Evolutionary conservation across 92 coral and sea anemone species (phyloP).

Genomic region (Palythoa grandiflora): DNA sequence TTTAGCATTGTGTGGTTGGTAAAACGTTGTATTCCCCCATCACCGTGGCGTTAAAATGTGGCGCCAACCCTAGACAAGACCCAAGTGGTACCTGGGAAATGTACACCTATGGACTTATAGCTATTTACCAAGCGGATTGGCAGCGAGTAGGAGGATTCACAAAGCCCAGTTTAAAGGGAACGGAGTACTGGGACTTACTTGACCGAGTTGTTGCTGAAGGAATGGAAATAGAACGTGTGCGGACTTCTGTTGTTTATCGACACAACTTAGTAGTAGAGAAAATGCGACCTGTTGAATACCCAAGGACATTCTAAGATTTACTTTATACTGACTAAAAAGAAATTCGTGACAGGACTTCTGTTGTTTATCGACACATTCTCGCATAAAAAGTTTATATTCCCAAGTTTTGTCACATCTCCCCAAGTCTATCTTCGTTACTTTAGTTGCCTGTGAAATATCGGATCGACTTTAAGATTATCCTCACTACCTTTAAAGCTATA

Average conservation of each 20-base stretch:
- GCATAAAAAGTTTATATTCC: too few relatives aligned
- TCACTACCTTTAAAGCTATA: too few relatives aligned
- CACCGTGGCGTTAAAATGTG: constrained; percentile 20
- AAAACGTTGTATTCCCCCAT: constrained; percentile 35
- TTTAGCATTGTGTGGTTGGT: constrained; percentile 27
- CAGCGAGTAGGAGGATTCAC: constrained; percentile 20
- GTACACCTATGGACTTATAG: constrained; percentile 20
- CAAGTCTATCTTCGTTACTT: too few relatives aligned
- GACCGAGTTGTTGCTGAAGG: constrained; percentile 25
- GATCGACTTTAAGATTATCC: too few relatives aligned
- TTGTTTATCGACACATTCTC: too few relatives aligned
- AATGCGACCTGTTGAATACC: constrained; percentile 16
- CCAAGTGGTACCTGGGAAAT: constrained; percentile 29
- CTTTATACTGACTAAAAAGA: too few relatives aligned
- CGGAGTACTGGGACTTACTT: constrained; percentile 39
- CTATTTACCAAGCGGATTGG: constrained; percentile 23
- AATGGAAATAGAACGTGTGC: constrained; percentile 32
- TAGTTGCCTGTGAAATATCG: too few relatives aligned
- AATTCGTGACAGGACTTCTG: too few relatives aligned
- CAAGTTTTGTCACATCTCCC: too few relatives aligned
- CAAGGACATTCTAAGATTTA: not conserved
- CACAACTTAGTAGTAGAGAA: not conserved
- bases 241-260: constrained; percentile 34
- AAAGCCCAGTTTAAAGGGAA: constrained; percentile 16
- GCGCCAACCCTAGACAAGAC: constrained; percentile 4